phyloP scores from a whole-genome alignment of 2,113 vertebrate species.

The Rhagologus leucostigma region DNA sequence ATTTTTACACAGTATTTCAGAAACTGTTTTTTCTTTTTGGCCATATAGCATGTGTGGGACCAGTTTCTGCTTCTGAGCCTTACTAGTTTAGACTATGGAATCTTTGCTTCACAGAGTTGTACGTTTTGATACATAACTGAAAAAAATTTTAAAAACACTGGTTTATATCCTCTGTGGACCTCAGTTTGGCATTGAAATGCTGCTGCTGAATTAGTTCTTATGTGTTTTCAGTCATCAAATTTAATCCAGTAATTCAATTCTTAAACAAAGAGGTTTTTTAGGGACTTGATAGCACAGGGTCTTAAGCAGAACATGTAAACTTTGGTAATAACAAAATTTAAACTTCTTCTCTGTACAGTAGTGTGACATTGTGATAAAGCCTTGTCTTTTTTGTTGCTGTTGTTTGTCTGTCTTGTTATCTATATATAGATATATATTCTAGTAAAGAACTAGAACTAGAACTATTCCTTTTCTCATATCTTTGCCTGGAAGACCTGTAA shows the following conservation, averaged over 20 bases:
- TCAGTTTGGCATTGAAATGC: slow-evolving; percentile 18
- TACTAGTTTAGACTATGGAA: not conserved
- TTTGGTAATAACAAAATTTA: not conserved
- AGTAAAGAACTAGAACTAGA: not conserved
- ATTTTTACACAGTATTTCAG: slow-evolving; percentile 2
- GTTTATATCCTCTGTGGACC: not conserved
- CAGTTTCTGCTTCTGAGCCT: slow-evolving; percentile 45
- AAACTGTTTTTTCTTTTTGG: not conserved
- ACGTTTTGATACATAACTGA: not conserved
- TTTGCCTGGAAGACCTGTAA: not conserved
- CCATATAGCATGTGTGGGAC: not conserved
- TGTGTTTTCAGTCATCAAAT: not conserved
- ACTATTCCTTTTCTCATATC: not conserved
- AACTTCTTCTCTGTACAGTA: not conserved
- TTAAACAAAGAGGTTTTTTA: not conserved
- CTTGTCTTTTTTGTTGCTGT: not conserved
- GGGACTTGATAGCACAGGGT: slow-evolving; percentile 3
- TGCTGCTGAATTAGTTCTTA: slow-evolving; percentile 26
- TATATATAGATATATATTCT: not conserved
- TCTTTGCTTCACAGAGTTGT: not conserved
- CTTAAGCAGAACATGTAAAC: slow-evolving; percentile 14
- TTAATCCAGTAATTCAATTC: not conserved
- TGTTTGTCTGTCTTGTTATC: not conserved
- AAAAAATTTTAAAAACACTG: not conserved
- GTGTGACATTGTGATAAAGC: not conserved